Conservation (phyloP, 2,113 vertebrate genomes). For the Lucifuga dentata region DNA sequence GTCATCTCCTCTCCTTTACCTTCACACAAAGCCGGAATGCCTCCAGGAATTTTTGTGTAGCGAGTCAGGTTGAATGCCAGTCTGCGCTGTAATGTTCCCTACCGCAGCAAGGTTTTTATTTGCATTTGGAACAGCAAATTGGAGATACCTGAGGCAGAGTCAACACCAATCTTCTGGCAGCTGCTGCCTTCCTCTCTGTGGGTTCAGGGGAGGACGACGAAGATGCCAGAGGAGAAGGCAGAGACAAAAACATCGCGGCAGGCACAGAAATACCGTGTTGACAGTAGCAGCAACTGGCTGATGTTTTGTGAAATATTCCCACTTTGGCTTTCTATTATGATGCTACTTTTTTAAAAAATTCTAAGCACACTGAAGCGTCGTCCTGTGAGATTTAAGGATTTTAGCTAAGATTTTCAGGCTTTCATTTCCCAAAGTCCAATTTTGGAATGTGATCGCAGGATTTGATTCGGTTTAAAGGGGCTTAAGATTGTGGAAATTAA, state of each 20-base stretch:
- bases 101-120: background rate
- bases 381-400: background rate
- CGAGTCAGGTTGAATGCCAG: background rate
- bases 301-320: constrained; percentile 3
- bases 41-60: background rate
- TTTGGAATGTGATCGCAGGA: constrained; percentile 6
- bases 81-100: background rate
- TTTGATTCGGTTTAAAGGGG: constrained; percentile 15
- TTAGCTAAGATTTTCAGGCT: constrained; percentile 7
- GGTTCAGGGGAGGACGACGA: constrained; percentile 9
- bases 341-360: constrained; percentile 4
- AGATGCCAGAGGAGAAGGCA: constrained; percentile 22
- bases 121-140: constrained; percentile 24
- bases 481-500: constrained; percentile 3
- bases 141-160: constrained; percentile 18
- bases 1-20: background rate
- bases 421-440: background rate
- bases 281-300: constrained; percentile 5
- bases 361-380: background rate
- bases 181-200: constrained; percentile 31
- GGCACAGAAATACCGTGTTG: background rate
- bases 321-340: background rate
- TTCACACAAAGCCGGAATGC: background rate
- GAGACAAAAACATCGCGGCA: constrained; percentile 4
- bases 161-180: constrained; percentile 33